Evolutionary conservation across 1,140 invertebrate genomes (phyloP), one percentile per base, ranked within the genome.

Genomic region (Drosophila varians): DNA sequence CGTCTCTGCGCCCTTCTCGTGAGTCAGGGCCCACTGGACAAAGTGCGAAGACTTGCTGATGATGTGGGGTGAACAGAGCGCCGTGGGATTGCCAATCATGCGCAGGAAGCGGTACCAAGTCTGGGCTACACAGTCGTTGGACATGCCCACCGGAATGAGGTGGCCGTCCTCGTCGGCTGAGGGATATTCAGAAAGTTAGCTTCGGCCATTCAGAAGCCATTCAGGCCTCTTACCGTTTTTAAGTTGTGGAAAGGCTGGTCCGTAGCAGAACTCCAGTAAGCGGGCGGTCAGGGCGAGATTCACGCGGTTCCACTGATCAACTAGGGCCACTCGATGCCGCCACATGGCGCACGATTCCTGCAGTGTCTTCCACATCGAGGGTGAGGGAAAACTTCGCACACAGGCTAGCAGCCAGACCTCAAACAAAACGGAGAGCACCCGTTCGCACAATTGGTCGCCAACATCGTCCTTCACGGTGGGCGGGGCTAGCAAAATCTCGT

Each of bases 351-450:
- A 98, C 73, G 97, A 96, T 92, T 98, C 97, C 77, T 97, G 94
- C 57, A 99, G 93, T 2, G 98, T 99, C 92, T 98, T 97, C 98
- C 98, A 99, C 71, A 99, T 92, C 5, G 97, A 96, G 8, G 98
- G 98, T 4, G 97, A 96, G 9, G 98, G 98, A 92, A 93, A 94
- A 91, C 96, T 98, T 52, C 95, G 95, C 47, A 94, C 95, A 91
- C 98, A 99, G 1, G 98, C 97, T 16, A 98, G 92, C 18, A 99
- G 92, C 98, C 98, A 99, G 1, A 99, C 95, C 92, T 99, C 97
- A 91, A 99, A 97, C 12, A 99, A 93, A 21, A 98, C 98, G 60
- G 96, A 97, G 5, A 99, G 92, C 28, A 99, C 97, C 45, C 98
- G 92, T 90, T 99, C 97, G 91, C 97, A 98, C 16, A 99, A 92